These are phyloP conservation scores for Aplocera efformata DNA, from an alignment of 2,888 invertebrate species.

Conservation along the genomic window DNA sequence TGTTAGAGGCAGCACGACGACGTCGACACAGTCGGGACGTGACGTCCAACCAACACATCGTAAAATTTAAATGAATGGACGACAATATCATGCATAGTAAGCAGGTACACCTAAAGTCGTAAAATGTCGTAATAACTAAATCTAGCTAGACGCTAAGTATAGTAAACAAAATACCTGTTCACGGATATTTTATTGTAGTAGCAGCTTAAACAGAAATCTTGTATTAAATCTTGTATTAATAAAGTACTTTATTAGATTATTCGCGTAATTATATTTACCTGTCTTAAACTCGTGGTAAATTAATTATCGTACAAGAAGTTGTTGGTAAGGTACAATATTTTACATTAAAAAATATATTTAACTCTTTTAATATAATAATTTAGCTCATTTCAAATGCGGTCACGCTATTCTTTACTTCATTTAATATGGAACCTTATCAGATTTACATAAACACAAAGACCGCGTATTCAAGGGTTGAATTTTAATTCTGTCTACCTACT, in stretches of 20 bases:
- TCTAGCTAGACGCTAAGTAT: not conserved
- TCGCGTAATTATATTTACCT: too few relatives aligned
- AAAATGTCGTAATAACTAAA: too few relatives aligned
- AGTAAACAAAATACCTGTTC: conserved; percentile 2
- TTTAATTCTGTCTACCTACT: conserved; percentile 27
- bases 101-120: too few relatives aligned
- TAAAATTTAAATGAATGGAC: conserved; percentile 15
- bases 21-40: conserved; percentile 9
- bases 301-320: too few relatives aligned
- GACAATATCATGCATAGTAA: not conserved
- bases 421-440: conserved; percentile 26
- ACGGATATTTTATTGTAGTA: too few relatives aligned
- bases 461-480: conserved; percentile 32
- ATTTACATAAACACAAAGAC: conserved; percentile 29
- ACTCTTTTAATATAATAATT: too few relatives aligned
- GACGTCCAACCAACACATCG: conserved; percentile 17
- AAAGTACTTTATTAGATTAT: too few relatives aligned
- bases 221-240: not conserved
- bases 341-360: too few relatives aligned
- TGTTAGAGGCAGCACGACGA: conserved; percentile 13
- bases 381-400: conserved; percentile 19
- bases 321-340: too few relatives aligned
- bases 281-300: too few relatives aligned
- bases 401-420: conserved; percentile 16
- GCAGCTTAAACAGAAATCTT: too few relatives aligned